Conservation (phyloP, 2,888 invertebrate genomes). For the Galerucella calmariensis region DNA sequence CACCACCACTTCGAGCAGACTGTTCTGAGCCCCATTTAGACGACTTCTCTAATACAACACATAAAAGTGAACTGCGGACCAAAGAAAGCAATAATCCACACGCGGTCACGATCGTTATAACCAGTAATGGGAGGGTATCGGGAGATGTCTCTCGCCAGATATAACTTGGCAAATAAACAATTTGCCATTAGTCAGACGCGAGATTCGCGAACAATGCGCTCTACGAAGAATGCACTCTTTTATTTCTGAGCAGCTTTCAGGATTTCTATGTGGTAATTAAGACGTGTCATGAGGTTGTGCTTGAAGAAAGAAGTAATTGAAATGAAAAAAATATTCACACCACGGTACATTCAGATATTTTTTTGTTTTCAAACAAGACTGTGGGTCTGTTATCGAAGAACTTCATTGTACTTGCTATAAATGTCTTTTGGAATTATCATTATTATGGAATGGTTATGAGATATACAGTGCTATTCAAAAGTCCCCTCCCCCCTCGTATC, state of each 20-base stretch:
- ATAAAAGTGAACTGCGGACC: constrained; percentile 59
- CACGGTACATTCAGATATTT: no score
- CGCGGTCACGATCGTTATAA: constrained; percentile 60
- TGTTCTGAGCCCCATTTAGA: constrained; percentile 51
- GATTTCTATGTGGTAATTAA: constrained; percentile 10
- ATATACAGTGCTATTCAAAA: no score
- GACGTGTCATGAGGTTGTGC: background rate
- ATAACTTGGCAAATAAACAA: constrained; percentile 55
- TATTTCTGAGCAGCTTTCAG: background rate
- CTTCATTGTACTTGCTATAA: no score
- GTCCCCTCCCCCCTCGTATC: no score
- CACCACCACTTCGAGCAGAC: constrained; percentile 39
- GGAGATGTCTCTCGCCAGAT: constrained; percentile 49
- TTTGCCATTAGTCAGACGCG: constrained; percentile 49
- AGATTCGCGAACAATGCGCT: background rate
- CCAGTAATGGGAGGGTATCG: constrained; percentile 56
- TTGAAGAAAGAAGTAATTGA: no score
- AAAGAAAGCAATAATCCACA: constrained; percentile 63
- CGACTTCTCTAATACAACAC: constrained; percentile 56
- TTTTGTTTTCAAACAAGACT: no score
- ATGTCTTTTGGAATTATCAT: no score
- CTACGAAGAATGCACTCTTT: background rate
- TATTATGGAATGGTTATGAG: no score
- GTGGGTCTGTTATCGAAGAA: no score
- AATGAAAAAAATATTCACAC: no score